Percentiles rank a stretch among this genome's conserved stretches.
These are phyloP conservation scores for Porites evermanni DNA, from an alignment of 92 coral and sea anemone species.

Conservation along the genomic window DNA sequence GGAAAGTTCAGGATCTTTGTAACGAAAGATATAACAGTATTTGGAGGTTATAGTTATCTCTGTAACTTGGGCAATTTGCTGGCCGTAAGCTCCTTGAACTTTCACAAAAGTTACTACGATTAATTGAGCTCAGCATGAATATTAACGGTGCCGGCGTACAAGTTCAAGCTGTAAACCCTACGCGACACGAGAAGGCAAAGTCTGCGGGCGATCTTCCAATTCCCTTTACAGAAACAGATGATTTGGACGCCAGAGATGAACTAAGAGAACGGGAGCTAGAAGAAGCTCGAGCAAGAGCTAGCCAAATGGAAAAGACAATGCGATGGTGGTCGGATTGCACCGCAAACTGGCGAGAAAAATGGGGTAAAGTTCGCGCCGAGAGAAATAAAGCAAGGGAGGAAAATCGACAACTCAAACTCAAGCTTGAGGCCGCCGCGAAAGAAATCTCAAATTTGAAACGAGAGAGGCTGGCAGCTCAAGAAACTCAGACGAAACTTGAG, in stretches of 20 bases:
- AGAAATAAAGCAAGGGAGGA: conserved; percentile 97
- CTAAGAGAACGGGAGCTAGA: conserved; percentile 89
- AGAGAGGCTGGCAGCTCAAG: conserved; percentile 79
- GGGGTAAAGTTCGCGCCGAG: conserved; percentile 98
- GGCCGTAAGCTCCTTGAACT: neutral
- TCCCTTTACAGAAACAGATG: conserved; percentile 53
- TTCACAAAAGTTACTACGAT: neutral
- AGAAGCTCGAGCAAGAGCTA: conserved; percentile 96
- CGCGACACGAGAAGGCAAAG: conserved; percentile 14
- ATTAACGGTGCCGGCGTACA: conserved; percentile 2
- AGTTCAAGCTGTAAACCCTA: conserved; percentile 28
- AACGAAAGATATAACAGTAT: neutral
- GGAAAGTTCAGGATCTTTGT: neutral
- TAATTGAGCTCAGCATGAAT: conserved; percentile 26
- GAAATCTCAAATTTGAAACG: conserved; percentile 86
- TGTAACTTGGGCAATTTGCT: neutral
- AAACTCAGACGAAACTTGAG: conserved; percentile 72
- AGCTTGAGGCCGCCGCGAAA: conserved; percentile 82
- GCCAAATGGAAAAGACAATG: conserved; percentile 99
- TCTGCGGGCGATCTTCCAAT: conserved; percentile 32
- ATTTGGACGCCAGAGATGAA: conserved; percentile 82
- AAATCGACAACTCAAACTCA: conserved; percentile 80
- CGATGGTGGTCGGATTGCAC: conserved; percentile 99
- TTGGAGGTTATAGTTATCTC: neutral
- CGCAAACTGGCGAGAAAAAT: conserved; percentile 98